These are phyloP conservation scores for Sander lucioperca DNA, from an alignment of 2,113 vertebrate genomes.

Conservation along the genomic window DNA sequence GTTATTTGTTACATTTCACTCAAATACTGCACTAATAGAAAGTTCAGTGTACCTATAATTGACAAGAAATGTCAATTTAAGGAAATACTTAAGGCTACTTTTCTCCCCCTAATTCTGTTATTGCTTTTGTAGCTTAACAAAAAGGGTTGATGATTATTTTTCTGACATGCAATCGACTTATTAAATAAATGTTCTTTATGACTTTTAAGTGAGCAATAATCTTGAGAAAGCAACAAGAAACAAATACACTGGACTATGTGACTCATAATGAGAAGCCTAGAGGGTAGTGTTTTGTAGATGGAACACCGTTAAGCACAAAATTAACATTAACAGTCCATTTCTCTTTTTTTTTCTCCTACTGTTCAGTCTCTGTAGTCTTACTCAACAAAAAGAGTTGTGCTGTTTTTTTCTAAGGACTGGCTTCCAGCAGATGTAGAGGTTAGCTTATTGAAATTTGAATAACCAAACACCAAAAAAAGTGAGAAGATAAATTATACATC, in stretches of 20 bases:
- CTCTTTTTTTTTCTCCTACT: not conserved
- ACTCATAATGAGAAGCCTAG: not conserved
- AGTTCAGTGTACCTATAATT: not conserved
- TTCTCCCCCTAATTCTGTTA: not conserved
- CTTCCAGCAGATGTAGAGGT: slow-evolving; percentile 3
- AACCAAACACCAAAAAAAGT: slow-evolving; percentile 26
- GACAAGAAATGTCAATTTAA: slow-evolving; percentile 21
- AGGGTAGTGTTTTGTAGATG: not conserved
- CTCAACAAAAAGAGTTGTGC: not conserved
- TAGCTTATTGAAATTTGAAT: slow-evolving; percentile 32
- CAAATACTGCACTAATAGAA: not conserved
- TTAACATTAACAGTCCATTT: not conserved
- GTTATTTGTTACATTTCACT: not conserved
- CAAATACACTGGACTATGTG: not conserved
- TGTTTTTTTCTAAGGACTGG: not conserved
- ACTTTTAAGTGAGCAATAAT: not conserved
- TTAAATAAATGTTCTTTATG: not conserved
- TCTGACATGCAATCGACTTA: not conserved
- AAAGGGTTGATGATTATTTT: not conserved
- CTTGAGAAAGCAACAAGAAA: slow-evolving; percentile 15
- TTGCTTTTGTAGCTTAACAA: slow-evolving; percentile 2
- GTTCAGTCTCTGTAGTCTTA: not conserved
- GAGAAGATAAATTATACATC: slow-evolving; percentile 15
- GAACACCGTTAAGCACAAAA: not conserved
- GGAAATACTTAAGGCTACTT: not conserved